Conservation (phyloP, 2,113 vertebrate species). For the Oxygymnocypris stewartii region DNA sequence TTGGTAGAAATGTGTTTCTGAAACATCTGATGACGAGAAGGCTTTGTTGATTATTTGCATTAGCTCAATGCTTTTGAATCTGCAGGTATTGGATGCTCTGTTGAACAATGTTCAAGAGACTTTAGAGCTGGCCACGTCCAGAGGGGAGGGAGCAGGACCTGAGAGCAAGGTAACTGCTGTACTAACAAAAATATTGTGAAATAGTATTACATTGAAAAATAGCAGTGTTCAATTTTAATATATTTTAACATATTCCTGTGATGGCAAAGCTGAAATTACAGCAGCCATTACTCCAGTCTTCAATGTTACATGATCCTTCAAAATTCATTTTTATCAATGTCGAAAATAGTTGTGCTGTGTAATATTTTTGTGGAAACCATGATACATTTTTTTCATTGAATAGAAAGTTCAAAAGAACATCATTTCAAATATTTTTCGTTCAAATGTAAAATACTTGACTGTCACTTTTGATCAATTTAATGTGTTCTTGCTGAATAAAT, state of each 20-base stretch:
- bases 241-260: background rate
- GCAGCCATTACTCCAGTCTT: background rate
- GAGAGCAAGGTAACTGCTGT: constrained; percentile 82
- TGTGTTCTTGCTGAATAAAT: background rate
- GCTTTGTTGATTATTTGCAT: constrained; percentile 17
- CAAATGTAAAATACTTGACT: background rate
- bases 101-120: constrained; percentile 89
- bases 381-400: background rate
- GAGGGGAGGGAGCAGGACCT: constrained; percentile 80
- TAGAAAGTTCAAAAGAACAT: background rate
- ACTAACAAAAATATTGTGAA: background rate
- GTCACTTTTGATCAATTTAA: background rate
- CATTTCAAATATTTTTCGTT: background rate
- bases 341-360: background rate
- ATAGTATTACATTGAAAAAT: background rate
- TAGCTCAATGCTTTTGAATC: background rate
- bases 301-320: background rate
- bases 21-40: background rate
- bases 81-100: constrained; percentile 88
- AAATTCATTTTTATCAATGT: background rate
- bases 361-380: background rate
- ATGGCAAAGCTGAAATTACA: background rate
- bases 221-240: background rate
- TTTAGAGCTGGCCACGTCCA: constrained; percentile 82
- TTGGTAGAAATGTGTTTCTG: background rate